Conservation (phyloP, 2,888 invertebrate species). For the Branchipolynoe longqiensis region DNA sequence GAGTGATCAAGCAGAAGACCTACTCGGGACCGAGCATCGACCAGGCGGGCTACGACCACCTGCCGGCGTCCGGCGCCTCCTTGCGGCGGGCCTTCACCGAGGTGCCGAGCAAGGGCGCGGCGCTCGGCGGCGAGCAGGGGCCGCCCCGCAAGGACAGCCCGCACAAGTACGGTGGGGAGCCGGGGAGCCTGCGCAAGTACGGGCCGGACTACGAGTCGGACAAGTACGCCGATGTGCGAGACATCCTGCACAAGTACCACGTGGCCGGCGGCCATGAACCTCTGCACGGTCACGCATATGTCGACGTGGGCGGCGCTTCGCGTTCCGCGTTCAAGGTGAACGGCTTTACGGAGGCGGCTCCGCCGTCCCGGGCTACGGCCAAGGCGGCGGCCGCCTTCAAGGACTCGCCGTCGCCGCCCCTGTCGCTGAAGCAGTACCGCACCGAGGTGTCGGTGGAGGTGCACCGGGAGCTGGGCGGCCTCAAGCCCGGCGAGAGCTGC, state of each 20-base stretch:
- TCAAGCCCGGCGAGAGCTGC: background rate
- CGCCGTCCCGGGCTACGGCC: background rate
- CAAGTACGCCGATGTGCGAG: background rate
- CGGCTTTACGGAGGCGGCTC: background rate
- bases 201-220: background rate
- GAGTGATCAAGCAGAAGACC: constrained; percentile 73
- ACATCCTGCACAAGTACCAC: no score
- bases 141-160: no score
- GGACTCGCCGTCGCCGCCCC: constrained; percentile 64
- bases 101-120: background rate
- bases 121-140: no score
- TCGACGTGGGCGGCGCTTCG: background rate
- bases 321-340: background rate
- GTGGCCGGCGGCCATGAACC: no score
- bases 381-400: constrained; percentile 24
- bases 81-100: constrained; percentile 20
- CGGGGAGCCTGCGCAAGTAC: background rate
- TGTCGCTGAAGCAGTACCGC: constrained; percentile 64
- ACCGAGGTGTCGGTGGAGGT: constrained; percentile 72
- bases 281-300: no score
- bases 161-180: background rate
- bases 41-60: background rate
- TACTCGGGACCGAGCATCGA: constrained; percentile 64
- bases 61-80: background rate
- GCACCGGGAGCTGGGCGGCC: constrained; percentile 63